Conservation (phyloP, 2,888 invertebrate species). For the Mythimna pallens region DNA sequence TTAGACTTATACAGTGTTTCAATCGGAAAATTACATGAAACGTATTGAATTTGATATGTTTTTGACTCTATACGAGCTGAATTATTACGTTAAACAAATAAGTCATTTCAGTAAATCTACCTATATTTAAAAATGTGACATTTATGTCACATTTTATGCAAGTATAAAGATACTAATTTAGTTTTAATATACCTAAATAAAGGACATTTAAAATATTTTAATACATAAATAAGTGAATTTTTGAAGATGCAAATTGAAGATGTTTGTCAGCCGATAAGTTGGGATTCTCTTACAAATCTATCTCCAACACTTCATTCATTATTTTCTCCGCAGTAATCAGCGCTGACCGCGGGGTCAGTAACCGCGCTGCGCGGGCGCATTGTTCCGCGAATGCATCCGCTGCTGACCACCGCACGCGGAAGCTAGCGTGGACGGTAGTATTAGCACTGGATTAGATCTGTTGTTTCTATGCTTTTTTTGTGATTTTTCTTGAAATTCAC, state of each 20-base stretch:
- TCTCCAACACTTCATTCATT: constrained; percentile 14
- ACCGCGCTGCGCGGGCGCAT: constrained; percentile 72
- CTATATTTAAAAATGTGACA: too few relatives aligned
- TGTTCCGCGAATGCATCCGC: constrained; percentile 78
- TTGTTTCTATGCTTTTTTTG: constrained; percentile 21
- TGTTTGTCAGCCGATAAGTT: not conserved
- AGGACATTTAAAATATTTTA: too few relatives aligned
- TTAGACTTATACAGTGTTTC: too few relatives aligned
- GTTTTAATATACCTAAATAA: too few relatives aligned
- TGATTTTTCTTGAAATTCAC: not conserved
- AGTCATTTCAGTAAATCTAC: too few relatives aligned
- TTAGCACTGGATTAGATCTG: constrained; percentile 31
- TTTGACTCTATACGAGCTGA: not conserved
- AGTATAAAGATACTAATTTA: too few relatives aligned
- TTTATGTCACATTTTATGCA: too few relatives aligned
- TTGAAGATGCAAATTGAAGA: too few relatives aligned
- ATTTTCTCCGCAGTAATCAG: constrained; percentile 27
- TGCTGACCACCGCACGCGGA: constrained; percentile 62
- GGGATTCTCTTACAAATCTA: not conserved
- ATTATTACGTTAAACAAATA: not conserved
- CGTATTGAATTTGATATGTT: not conserved
- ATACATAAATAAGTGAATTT: too few relatives aligned
- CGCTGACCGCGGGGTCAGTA: constrained; percentile 65
- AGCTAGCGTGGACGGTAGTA: constrained; percentile 50
- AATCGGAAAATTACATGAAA: too few relatives aligned